phyloP scores from a whole-genome alignment of 2,797 vertebrate genomes.

The Meriones psammophilus region DNA sequence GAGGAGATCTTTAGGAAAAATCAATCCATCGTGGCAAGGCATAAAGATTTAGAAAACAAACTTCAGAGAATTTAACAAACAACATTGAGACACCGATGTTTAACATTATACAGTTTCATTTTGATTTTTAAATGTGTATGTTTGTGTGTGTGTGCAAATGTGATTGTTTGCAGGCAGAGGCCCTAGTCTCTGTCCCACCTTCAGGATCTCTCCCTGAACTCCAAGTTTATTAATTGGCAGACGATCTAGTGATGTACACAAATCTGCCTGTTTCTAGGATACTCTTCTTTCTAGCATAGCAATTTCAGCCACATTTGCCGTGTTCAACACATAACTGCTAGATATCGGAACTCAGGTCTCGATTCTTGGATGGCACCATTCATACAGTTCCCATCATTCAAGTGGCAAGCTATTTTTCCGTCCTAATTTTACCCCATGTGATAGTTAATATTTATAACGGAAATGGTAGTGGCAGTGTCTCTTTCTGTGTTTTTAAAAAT shows the following conservation, averaged over 20 bases:
- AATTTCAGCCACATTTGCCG: background rate
- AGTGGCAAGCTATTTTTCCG: background rate
- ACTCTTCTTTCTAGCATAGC: background rate
- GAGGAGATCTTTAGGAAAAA: background rate
- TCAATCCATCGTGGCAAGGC: background rate
- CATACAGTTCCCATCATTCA: background rate
- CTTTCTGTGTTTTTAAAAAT: background rate
- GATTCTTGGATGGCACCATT: background rate
- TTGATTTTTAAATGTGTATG: background rate
- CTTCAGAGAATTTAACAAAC: constrained; percentile 31
- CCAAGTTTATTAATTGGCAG: background rate
- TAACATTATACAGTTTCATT: constrained; percentile 28
- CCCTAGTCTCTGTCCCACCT: background rate
- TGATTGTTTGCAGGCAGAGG: background rate
- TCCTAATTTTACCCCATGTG: background rate
- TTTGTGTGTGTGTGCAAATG: background rate
- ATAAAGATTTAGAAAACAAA: background rate
- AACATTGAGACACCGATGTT: background rate
- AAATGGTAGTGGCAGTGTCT: background rate
- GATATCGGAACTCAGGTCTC: background rate
- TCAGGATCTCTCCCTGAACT: background rate
- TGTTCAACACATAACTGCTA: background rate
- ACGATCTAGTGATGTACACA: no score
- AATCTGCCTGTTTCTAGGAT: background rate
- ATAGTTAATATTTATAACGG: background rate